These are phyloP conservation scores for Meloidogyne exigua DNA, from an alignment of 1,140 invertebrate genomes.

Conservation along the genomic window DNA sequence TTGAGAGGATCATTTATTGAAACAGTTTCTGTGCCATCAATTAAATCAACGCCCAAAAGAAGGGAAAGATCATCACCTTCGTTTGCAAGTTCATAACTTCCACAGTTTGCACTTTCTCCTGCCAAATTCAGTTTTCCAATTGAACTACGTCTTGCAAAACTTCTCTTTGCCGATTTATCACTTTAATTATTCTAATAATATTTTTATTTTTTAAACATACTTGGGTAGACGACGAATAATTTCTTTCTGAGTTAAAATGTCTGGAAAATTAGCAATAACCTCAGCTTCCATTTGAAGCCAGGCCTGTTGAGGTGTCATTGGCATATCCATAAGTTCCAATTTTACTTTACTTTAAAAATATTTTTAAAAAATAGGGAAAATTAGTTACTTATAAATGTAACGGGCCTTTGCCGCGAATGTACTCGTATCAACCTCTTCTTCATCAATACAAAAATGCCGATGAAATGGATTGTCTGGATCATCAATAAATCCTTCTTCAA, in stretches of 20 bases:
- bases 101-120: not conserved
- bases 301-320: constrained; percentile 21
- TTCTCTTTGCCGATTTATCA: constrained; percentile 24
- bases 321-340: constrained; percentile 23
- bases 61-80: not conserved
- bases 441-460: constrained; percentile 22
- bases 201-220: constrained; percentile 5
- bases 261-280: constrained; percentile 27
- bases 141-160: constrained; percentile 20
- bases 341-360: constrained; percentile 18
- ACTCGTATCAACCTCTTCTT: constrained; percentile 17
- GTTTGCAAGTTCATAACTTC: not conserved
- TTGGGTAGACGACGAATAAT: constrained; percentile 15
- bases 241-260: constrained; percentile 11
- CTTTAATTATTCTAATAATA: not conserved
- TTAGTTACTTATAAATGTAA: constrained; percentile 21
- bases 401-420: constrained; percentile 18
- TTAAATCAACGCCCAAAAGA: not conserved
- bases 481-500: constrained; percentile 19
- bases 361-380: not conserved
- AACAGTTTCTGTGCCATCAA: not conserved
- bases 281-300: constrained; percentile 26
- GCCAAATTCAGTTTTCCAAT: constrained; percentile 13
- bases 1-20: not conserved
- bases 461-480: constrained; percentile 17